Base-by-base conservation (phyloP, 2,797 vertebrate species). In the Acanthiza pusilla region DNA sequence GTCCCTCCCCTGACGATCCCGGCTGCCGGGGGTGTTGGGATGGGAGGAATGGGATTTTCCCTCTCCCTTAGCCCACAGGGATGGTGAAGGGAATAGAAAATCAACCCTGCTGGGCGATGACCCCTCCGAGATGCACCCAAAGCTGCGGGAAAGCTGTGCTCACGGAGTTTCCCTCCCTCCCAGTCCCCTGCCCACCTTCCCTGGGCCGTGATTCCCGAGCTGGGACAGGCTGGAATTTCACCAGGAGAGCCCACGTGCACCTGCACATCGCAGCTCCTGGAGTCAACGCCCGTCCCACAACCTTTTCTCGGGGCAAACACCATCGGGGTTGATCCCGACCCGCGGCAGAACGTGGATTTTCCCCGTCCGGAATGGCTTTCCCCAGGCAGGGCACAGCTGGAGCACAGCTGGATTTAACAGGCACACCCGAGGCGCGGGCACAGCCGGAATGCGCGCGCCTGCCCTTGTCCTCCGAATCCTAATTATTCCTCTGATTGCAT, bases 321-420 rank as follows among this genome's bases (percentile, higher is more conserved):
- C 22, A 10, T 19, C 43, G 66, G 32, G 42, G 22, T n/a, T 9
- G 16, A 3, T 29, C 67, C 50, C 62, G 32, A 30, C 14, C 68
- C 48, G 10, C 8, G 9, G 30, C 42, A 20, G 45, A 72, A 43
- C 7, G n/a, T 1, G 32, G 48, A 2, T 25, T 76, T 82, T 36
- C 32, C 40, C 88, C n/a, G 12, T 9, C 43, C 3, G 16, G 20
- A 55, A 13, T 6, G 42, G 66, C n/a, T 85, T 61, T 82, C 57
- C 86, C 43, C 42, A 34, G 89, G 21, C 48, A 11, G 88, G 43
- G 63, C 79, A 90, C 93, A 94, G 96, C 94, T 96, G 96, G 91
- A 89, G 40, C 72, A 43, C 93, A 92, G 96, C 94, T 70, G 21
- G 80, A 22, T 34, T 57, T 74, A 86, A 67, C 70, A 51, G 85